These are phyloP conservation scores for Gymnosoma rotundatum DNA, from an alignment of 2,888 invertebrate genomes.

Conservation along the genomic window DNA sequence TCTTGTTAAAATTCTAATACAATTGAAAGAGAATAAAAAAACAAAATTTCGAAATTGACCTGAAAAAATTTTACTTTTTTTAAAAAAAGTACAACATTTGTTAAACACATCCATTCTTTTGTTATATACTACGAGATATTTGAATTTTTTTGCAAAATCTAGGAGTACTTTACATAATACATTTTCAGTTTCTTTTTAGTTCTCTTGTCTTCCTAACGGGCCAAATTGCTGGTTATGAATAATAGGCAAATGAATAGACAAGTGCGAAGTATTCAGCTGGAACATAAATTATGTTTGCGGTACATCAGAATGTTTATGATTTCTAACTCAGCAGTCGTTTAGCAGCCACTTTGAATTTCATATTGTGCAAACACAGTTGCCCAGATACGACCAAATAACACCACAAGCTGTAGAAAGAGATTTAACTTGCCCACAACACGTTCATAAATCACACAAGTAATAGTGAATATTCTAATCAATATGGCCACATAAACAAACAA, in stretches of 20 bases:
- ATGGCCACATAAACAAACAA: slow-evolving; percentile 18
- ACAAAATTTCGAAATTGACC: too few relatives aligned
- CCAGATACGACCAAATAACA: not conserved
- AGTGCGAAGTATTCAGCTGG: not conserved
- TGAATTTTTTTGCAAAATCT: too few relatives aligned
- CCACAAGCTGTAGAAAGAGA: not conserved
- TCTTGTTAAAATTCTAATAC: too few relatives aligned
- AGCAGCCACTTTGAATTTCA: slow-evolving; percentile 45
- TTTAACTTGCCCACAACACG: not conserved
- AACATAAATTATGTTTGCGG: slow-evolving; percentile 58
- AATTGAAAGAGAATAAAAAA: too few relatives aligned
- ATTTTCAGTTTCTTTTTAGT: not conserved
- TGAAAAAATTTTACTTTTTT: too few relatives aligned
- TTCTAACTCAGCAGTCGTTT: slow-evolving; percentile 27
- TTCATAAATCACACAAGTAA: not conserved
- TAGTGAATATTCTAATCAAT: slow-evolving; percentile 27
- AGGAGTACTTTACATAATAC: not conserved
- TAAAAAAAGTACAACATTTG: too few relatives aligned
- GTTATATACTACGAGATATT: too few relatives aligned
- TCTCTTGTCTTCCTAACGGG: not conserved
- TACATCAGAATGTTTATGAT: slow-evolving; percentile 42
- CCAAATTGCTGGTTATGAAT: slow-evolving; percentile 2
- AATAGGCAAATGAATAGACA: not conserved
- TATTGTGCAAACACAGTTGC: not conserved
- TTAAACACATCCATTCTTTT: too few relatives aligned